Percentiles rank a stretch among this genome's conserved stretches.
These are phyloP conservation scores for Gymnobelideus leadbeateri DNA, from an alignment of 2,113 vertebrate species.

Conservation along the genomic window DNA sequence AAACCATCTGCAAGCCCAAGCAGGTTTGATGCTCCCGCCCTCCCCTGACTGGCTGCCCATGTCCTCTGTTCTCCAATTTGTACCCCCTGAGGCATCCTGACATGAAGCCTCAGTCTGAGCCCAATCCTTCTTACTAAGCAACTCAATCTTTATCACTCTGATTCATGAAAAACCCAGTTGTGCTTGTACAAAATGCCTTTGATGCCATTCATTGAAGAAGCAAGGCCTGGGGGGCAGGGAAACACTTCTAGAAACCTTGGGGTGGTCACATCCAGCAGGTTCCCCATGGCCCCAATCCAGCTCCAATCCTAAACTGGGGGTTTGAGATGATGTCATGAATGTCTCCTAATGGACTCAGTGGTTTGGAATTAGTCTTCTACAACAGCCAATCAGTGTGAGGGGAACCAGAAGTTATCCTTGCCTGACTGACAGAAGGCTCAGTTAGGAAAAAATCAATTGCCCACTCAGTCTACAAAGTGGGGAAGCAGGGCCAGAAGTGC, in stretches of 20 bases:
- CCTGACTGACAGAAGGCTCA: slow-evolving; percentile 18
- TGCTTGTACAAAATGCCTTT: background rate
- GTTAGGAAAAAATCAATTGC: slow-evolving; percentile 32
- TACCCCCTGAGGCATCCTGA: slow-evolving; percentile 42
- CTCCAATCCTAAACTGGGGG: background rate
- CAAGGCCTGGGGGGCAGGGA: slow-evolving; percentile 51
- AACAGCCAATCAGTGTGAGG: background rate
- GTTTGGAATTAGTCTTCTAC: background rate
- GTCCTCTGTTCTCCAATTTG: background rate
- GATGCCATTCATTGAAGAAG: slow-evolving; percentile 48
- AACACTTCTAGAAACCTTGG: slow-evolving; percentile 35
- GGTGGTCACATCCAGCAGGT: background rate
- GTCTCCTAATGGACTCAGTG: background rate
- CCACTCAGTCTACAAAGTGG: background rate
- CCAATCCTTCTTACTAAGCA: slow-evolving; percentile 34
- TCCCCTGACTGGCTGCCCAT: background rate
- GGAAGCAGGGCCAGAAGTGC: background rate
- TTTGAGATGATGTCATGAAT: slow-evolving; percentile 28
- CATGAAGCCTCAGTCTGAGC: slow-evolving; percentile 27
- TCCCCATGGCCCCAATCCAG: background rate
- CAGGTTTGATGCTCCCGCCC: background rate
- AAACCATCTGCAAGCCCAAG: background rate
- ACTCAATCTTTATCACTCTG: slow-evolving; percentile 56
- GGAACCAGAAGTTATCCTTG: background rate
- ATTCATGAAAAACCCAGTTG: slow-evolving; percentile 41